Evolutionary conservation across 2,888 invertebrate species (phyloP), one percentile per base, ranked within the genome.

Genomic region (Trichopria drosophilae): DNA sequence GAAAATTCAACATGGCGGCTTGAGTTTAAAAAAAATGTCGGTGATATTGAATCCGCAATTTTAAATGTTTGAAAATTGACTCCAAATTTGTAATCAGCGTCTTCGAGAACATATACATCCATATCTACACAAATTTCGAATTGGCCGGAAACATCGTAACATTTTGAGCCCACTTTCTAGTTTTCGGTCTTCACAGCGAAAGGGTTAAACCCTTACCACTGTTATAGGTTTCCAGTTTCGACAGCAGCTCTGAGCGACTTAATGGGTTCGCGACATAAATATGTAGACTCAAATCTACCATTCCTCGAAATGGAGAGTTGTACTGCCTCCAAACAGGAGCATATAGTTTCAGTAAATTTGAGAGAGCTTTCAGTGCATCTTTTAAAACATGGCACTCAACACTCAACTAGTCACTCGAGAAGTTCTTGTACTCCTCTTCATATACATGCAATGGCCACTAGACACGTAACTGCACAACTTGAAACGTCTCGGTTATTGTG

Each of bases 301-400:
- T 92, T 92, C 77, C 80, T 86, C 53, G 92, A 92, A 75, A 79
- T 86, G 10, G 91, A 92, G 74, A 87, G 86, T 29, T 91, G 91
- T 70, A 91, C 92, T 3, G 91, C 91, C 10, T 90, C 90, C 63
- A 89, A 89, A 65, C 90, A 92, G 74, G 92, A 92, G 66, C 91
- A 91, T 69, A 85, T 92, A 29, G 88, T 91, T 31, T 90, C 91
- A 6, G 91, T 91, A 71, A 92, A 91, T 76, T 78, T 91, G 41
- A 83, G 91, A n/a, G 90, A 90, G 69, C 78, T 92, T 54, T 90
- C 88, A 72, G 87, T 91, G 76, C 90, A 91, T 76, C 78, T 91
- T 58, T 79, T 91, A 64, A 88, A 87, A 66, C 81, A 84, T 62
- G 83, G 80, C 35, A 76, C 77, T 1, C 68, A 64, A 49, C 67